Evolutionary conservation across 2,888 invertebrate genomes (phyloP).

Genomic region (Nephrotoma guestfalica): DNA sequence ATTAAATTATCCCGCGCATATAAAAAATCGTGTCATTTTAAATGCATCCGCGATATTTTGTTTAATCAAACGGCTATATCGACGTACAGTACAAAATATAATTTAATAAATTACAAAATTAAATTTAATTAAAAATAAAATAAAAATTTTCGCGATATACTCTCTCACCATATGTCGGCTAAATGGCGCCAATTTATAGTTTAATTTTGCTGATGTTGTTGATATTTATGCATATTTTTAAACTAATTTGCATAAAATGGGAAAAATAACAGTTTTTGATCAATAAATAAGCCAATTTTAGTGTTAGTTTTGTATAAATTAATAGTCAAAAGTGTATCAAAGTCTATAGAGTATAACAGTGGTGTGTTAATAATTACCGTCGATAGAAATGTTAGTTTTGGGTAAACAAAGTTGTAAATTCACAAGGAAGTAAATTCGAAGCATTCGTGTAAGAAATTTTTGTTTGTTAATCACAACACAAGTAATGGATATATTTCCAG

Average conservation of each 20-base stretch:
- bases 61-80: background rate
- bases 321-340: background rate
- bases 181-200: background rate
- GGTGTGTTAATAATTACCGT: background rate
- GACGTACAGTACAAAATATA: background rate
- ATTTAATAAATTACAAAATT: background rate
- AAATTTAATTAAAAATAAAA: background rate
- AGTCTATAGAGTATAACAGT: background rate
- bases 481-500: background rate
- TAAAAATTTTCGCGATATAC: background rate
- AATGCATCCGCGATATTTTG: background rate
- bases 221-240: background rate
- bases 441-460: background rate
- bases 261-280: background rate
- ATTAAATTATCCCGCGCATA: background rate
- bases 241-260: background rate
- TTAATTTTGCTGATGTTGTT: background rate
- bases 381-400: background rate
- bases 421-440: background rate
- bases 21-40: background rate
- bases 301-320: background rate
- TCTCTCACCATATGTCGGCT: background rate
- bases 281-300: background rate
- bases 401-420: background rate
- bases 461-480: background rate